phyloP scores from a whole-genome alignment of 1,140 invertebrate genomes.

The Drosophila rhopaloa region DNA sequence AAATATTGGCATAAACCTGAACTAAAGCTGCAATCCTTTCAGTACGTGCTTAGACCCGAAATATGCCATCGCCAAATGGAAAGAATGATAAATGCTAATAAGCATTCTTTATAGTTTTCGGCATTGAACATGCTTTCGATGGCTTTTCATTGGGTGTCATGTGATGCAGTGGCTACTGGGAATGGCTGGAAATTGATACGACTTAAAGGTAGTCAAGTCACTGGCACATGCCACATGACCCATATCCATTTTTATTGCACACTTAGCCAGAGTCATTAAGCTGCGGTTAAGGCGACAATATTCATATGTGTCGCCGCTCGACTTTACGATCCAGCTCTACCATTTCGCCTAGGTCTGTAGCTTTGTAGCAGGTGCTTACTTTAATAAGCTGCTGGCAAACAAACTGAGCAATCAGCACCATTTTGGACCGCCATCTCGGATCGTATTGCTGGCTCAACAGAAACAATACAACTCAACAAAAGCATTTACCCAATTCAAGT shows the following conservation, averaged over 20 bases:
- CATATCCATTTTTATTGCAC: slow-evolving; percentile 54
- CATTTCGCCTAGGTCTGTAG: slow-evolving; percentile 7
- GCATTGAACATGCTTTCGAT: slow-evolving; percentile 10
- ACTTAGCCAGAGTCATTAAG: slow-evolving; percentile 46
- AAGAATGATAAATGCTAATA: slow-evolving; percentile 3
- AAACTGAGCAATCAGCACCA: slow-evolving; percentile 59
- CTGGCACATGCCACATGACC: slow-evolving; percentile 55
- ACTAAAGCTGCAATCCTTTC: slow-evolving; percentile 1
- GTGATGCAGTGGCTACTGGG: slow-evolving; percentile 29
- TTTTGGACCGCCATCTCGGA: slow-evolving; percentile 23
- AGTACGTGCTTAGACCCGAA: slow-evolving; percentile 13
- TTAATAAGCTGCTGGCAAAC: slow-evolving; percentile 35
- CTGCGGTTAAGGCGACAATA: slow-evolving; percentile 49
- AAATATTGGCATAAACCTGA: not conserved
- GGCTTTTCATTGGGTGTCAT: slow-evolving; percentile 6
- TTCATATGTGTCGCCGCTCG: slow-evolving; percentile 39
- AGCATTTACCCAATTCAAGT: slow-evolving; percentile 10
- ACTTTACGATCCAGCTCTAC: slow-evolving; percentile 29
- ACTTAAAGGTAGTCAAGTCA: slow-evolving; percentile 29
- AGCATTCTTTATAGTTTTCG: slow-evolving; percentile 19
- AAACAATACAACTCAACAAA: too few species aligned
- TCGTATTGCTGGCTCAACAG: slow-evolving; percentile 31
- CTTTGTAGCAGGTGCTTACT: slow-evolving; percentile 31
- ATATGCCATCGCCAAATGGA: slow-evolving; percentile 7
- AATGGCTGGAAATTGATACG: slow-evolving; percentile 9